Percentiles rank a stretch among this genome's conserved stretches.
Conservation (phyloP, 2,797 vertebrate genomes). For the Rhinatrema bivittatum region DNA sequence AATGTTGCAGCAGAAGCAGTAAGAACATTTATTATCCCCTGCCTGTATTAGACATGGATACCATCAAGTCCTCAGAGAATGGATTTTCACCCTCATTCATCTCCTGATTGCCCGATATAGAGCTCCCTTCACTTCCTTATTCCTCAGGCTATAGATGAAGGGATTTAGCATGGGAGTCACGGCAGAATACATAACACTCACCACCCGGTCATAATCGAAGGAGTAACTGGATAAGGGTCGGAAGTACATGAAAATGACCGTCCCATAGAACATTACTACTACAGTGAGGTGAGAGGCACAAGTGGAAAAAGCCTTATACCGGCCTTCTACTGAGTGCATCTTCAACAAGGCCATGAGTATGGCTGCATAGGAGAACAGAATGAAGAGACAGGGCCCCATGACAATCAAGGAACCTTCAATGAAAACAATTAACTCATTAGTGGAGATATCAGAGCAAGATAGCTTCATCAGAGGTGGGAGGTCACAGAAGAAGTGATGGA, state of each 20-base stretch:
- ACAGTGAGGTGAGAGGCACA: slow-evolving; percentile 9
- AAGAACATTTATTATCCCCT: too few species aligned
- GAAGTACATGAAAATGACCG: slow-evolving; percentile 10
- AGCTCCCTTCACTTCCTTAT: slow-evolving; percentile 3
- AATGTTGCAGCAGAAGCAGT: too few species aligned
- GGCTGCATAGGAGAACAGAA: slow-evolving; percentile 1
- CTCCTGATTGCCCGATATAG: background rate
- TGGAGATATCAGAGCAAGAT: slow-evolving; percentile 5
- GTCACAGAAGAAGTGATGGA: slow-evolving; percentile 14
- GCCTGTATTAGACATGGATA: too few species aligned
- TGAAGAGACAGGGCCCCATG: slow-evolving; percentile 5
- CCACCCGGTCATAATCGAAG: background rate
- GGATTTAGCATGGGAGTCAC: slow-evolving; percentile 8
- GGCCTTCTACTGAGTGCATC: background rate
- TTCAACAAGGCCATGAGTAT: slow-evolving; percentile 4
- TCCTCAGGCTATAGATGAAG: slow-evolving; percentile 9
- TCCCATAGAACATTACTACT: slow-evolving; percentile 4
- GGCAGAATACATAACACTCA: slow-evolving; percentile 7
- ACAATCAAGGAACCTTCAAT: slow-evolving; percentile 1
- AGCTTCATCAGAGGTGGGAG: slow-evolving; percentile 5
- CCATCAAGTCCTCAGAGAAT: too few species aligned
- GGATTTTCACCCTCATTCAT: background rate
- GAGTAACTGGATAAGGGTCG: slow-evolving; percentile 1
- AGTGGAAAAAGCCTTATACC: slow-evolving; percentile 4
- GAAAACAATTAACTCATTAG: slow-evolving; percentile 4